These are phyloP conservation scores for Butastur rufipennis DNA, from an alignment of 2,113 vertebrate species.

Conservation along the genomic window DNA sequence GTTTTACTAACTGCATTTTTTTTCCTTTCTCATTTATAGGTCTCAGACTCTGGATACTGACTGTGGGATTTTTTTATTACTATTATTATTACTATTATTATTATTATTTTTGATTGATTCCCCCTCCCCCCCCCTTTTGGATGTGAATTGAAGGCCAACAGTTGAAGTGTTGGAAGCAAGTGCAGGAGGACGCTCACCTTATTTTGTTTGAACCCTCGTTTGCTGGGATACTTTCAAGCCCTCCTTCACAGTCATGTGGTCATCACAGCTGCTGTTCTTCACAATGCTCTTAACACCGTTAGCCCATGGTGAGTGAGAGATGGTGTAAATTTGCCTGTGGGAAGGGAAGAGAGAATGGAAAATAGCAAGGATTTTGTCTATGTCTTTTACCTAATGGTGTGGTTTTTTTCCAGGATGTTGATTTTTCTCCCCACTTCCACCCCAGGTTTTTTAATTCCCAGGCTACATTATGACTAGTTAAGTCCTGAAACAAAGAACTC, in stretches of 20 bases:
- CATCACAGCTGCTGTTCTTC: conserved; percentile 85
- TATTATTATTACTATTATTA: background rate
- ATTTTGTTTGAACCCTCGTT: conserved; percentile 66
- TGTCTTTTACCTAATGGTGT: background rate
- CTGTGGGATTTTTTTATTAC: conserved; percentile 30
- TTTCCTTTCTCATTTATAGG: conserved; percentile 63
- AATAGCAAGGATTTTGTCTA: background rate
- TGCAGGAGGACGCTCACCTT: conserved; percentile 47
- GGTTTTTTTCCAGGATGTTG: background rate
- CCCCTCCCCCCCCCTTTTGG: background rate
- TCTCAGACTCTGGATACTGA: conserved; percentile 64
- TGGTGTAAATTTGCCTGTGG: background rate
- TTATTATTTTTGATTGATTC: background rate
- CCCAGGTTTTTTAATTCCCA: background rate
- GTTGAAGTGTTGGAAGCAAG: conserved; percentile 43
- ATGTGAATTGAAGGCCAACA: conserved; percentile 51
- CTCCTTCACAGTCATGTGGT: conserved; percentile 86
- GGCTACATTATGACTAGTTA: background rate
- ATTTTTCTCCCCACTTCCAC: background rate
- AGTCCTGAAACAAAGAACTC: background rate
- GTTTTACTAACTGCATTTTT: conserved; percentile 17
- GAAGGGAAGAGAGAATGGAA: background rate
- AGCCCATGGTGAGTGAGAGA: conserved; percentile 80
- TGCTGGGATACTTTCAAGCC: conserved; percentile 71
- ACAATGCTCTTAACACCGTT: conserved; percentile 82